Base-by-base conservation (phyloP, 1,140 invertebrate genomes). In the Dendrolimus punctatus region DNA sequence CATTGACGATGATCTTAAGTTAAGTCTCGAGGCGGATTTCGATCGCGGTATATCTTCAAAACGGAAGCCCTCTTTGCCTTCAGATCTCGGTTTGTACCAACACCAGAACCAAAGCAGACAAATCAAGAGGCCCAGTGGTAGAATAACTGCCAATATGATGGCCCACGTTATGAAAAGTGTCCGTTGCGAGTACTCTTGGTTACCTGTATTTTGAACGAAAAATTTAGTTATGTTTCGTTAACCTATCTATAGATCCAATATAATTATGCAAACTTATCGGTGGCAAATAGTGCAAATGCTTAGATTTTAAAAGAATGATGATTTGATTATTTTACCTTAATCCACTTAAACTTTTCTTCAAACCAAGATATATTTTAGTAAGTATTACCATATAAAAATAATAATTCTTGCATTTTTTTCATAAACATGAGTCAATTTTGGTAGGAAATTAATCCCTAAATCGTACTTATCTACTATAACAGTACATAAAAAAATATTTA, bases 71-170 rank as follows among this genome's bases (percentile, higher is more conserved):
- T 81, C 64, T 75, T 86, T 84, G 76, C 83, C 83, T 62, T 87
- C 80, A 48, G 84, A 76, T 48, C 62, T 76, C 37, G 82, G 76
- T 52, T 87, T 84, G 65, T 76, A 58, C 67, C 73, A 87, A 59
- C 93, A 87, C 79, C 91, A 89, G 77, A 91, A 90, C 79, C 90
- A 92, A 39, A 90, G 89, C 42, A 92, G 87, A 71, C 93, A 88
- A 68, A 95, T 89, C 53, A 94, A 80, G 57, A 96, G 83, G 60
- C 95, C 80, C 70, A 96, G 86, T 6, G 95, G 95, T 71, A 94
- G 83, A 64, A 97, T 89, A 59, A 94, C 90, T 65, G 91, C 91
- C 51, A 95, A 62, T 70, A 95, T 92, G 76, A 95, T 92, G 65
- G 92, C 94, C 67, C 90, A 90, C 40, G 94, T 92, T 66, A 88